Evolutionary conservation across 2,113 vertebrate species (phyloP).

Genomic region (Mustelus asterias): DNA sequence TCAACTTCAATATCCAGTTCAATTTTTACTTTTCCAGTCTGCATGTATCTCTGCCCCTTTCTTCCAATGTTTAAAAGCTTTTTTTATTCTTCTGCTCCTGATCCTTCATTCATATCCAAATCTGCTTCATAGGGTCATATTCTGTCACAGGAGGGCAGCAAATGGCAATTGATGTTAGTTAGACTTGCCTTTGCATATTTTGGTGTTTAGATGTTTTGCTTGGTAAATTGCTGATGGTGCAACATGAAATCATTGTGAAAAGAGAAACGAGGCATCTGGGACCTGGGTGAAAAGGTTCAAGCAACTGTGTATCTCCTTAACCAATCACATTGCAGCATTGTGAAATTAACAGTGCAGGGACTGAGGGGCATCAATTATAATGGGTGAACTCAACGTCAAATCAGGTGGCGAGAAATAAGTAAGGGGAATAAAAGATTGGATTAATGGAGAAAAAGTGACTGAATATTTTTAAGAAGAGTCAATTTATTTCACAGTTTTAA

Average conservation of each 20-base stretch:
- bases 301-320: neutral
- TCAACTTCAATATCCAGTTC: neutral
- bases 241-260: neutral
- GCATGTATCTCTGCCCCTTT: neutral
- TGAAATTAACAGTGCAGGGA: neutral
- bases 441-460: neutral
- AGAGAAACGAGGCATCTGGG: neutral
- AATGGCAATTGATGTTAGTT: neutral
- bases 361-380: neutral
- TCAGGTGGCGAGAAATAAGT: too few relatives aligned
- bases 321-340: neutral
- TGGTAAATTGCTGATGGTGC: neutral
- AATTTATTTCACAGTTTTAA: too few relatives aligned
- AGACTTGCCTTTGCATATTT: neutral
- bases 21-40: neutral
- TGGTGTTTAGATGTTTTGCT: neutral
- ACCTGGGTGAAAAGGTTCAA: neutral
- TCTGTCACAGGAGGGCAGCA: neutral
- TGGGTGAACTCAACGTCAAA: neutral
- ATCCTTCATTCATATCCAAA: neutral
- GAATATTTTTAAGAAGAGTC: too few relatives aligned
- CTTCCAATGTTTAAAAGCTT: neutral
- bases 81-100: neutral
- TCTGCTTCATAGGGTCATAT: neutral
- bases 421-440: neutral